Evolutionary conservation across 2,113 vertebrate genomes (phyloP).

Genomic region (Cercopithecus mona): DNA sequence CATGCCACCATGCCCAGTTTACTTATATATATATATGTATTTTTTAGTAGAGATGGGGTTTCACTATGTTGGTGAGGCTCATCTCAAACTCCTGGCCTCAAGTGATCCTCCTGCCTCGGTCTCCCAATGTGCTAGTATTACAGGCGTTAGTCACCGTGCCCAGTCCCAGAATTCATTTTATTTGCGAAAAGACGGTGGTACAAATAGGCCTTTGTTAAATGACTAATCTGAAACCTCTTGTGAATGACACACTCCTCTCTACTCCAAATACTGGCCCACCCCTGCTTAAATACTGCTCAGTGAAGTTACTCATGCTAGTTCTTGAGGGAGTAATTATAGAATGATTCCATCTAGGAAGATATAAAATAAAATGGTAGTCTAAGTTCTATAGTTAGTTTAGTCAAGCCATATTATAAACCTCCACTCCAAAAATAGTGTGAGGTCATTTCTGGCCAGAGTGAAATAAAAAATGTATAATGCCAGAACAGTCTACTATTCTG

Average conservation of each 20-base stretch:
- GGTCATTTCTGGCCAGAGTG: not conserved
- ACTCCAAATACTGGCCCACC: not conserved
- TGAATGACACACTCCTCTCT: not conserved
- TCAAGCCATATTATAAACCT: constrained; percentile 8
- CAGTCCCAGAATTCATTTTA: not conserved
- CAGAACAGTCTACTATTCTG: not conserved
- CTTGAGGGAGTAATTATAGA: not conserved
- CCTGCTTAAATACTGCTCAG: not conserved
- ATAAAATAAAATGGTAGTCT: not conserved
- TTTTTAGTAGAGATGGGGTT: too few relatives aligned
- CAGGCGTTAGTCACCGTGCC: too few relatives aligned
- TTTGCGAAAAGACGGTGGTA: not conserved
- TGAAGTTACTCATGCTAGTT: not conserved
- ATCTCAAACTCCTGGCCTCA: too few relatives aligned
- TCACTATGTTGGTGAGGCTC: too few relatives aligned
- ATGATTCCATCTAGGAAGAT: not conserved
- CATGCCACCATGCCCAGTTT: too few relatives aligned
- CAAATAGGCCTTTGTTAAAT: not conserved
- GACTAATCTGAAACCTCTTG: not conserved
- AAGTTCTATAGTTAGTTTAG: not conserved
- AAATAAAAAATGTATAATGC: constrained; percentile 3
- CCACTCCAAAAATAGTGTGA: constrained; percentile 33
- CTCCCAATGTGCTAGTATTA: too few relatives aligned
- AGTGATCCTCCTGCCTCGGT: too few relatives aligned
- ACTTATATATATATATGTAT: too few relatives aligned